Conservation (phyloP, 2,797 vertebrate species). For the Monodelphis domestica region DNA sequence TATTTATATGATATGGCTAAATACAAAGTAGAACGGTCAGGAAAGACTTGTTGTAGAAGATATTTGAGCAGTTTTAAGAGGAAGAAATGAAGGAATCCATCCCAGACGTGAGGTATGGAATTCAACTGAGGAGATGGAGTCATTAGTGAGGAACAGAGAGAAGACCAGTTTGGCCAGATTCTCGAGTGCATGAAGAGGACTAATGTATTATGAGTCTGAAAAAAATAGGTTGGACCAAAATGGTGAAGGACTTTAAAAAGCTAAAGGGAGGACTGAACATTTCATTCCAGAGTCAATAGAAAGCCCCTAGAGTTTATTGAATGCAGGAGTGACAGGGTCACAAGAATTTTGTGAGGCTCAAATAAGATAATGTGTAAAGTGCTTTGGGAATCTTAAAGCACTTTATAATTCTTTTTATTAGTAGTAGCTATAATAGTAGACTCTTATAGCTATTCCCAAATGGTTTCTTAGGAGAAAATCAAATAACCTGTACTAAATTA, state of each 20-base stretch:
- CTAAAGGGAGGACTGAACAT: not conserved
- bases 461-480: not conserved
- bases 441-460: not conserved
- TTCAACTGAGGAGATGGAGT: not conserved
- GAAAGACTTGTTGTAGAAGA: no score
- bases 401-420: not conserved
- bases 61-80: not conserved
- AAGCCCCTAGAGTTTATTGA: not conserved
- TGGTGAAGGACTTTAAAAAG: not conserved
- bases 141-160: not conserved
- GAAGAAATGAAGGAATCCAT: not conserved
- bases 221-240: not conserved
- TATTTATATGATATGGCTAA: not conserved
- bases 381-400: not conserved
- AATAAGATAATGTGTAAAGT: not conserved
- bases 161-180: not conserved
- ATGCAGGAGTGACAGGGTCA: not conserved
- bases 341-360: not conserved
- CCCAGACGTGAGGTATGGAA: not conserved
- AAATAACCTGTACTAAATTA: not conserved
- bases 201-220: not conserved
- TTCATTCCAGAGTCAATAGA: not conserved
- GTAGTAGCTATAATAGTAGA: not conserved
- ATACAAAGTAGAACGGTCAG: not conserved
- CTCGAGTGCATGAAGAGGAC: not conserved